Base-by-base conservation (phyloP, 2,113 vertebrate species). In the Mirza zaza region DNA sequence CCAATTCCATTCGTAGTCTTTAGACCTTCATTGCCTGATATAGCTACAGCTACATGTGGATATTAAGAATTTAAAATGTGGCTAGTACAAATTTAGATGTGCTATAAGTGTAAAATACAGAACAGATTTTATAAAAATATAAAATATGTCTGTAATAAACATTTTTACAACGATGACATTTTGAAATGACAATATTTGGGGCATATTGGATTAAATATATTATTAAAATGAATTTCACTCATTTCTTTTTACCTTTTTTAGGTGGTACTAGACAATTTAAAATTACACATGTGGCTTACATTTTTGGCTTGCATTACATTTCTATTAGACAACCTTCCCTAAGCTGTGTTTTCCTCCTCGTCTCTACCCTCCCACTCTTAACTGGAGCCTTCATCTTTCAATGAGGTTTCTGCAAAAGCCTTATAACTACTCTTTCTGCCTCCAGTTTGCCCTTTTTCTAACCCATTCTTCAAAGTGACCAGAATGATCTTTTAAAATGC, bases 401-500 rank as follows among this genome's bases (percentile, higher is more conserved):
- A 1, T 45, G 21, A 94, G 21, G 12, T 80, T 85, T 95, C 83
- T 94, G 2, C 6, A 50, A 79, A 81, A 79, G 29, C 25, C 61
- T 90, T 42, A 67, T 75, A 50, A 81, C 21, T 52, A 57, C 0
- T 77, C 9, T 42, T 71, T 73, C 81, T 77, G 25, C 7, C 68
- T 84, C 59, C 39, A 57, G 11, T 65, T 52, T 83, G 61, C 6
- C 32, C n/a, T 50, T 20, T 79, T 55, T 71, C 25, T 52, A 91
- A 39, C 8, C 11, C 45, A 42, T 34, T 82, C 45, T 88, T 71
- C 63, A 82, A 68, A 87, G 14, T 42, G 27, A 4, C 15, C n/a
- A 84, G 68, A 91, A 90, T 67, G 61, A 82, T n/a, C 29, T 83
- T 79, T 87, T 76, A 77, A 91, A 73, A n/a, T 79, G 27, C 39